phyloP scores from a whole-genome alignment of 1,140 invertebrate species.

The Mamestra configurata region DNA sequence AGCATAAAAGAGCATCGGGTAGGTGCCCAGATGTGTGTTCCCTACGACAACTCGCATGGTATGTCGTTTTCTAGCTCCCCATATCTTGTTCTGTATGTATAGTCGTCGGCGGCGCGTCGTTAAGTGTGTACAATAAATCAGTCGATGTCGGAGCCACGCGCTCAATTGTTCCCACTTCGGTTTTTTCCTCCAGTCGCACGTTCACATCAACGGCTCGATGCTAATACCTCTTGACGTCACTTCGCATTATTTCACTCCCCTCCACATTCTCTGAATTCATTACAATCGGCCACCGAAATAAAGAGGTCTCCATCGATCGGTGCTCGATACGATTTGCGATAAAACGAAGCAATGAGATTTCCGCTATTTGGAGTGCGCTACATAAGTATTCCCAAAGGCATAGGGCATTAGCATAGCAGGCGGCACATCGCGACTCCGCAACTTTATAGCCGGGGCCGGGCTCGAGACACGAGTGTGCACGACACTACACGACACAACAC shows the following conservation, averaged over 20 bases:
- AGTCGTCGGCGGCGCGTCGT: neutral
- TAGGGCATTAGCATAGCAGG: conserved; percentile 25
- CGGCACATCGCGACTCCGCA: conserved; percentile 15
- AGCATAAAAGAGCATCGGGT: too few relatives aligned
- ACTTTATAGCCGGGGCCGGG: conserved; percentile 1
- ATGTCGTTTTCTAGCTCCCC: neutral
- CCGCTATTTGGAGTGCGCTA: conserved; percentile 28
- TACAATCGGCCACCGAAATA: conserved; percentile 11
- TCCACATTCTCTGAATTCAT: neutral
- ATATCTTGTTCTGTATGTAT: neutral
- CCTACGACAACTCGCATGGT: neutral
- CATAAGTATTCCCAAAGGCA: conserved; percentile 12
- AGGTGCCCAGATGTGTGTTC: too few relatives aligned
- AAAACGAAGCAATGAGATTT: conserved; percentile 32
- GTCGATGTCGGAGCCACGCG: neutral
- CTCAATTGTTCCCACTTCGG: neutral
- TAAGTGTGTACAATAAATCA: neutral
- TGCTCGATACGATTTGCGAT: conserved; percentile 27
- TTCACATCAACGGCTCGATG: neutral
- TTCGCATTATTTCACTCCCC: neutral
- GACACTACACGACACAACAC: neutral
- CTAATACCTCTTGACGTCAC: conserved; percentile 1
- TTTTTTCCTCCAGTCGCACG: neutral
- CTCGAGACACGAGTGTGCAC: too few relatives aligned
- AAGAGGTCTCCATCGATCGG: conserved; percentile 37